These are phyloP conservation scores for Hesperophylax magnus DNA, from an alignment of 1,140 invertebrate genomes.

Conservation along the genomic window DNA sequence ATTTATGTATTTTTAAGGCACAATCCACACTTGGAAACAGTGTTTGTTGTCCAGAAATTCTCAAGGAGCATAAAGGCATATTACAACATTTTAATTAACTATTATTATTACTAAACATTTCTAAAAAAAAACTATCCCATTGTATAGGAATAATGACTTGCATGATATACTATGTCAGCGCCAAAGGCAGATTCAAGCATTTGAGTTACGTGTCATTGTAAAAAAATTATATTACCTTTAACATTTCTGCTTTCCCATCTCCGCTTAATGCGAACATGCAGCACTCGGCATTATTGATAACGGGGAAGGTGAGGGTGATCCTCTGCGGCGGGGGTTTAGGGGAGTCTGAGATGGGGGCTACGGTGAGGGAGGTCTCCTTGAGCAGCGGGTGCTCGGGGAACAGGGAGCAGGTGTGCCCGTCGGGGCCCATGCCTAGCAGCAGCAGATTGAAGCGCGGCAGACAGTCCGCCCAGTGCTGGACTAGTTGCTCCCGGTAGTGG, in stretches of 20 bases:
- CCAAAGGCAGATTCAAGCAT: too few species aligned
- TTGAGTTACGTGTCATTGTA: too few species aligned
- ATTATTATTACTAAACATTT: too few species aligned
- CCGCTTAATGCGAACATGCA: constrained; percentile 91
- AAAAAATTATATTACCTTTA: constrained; percentile 76
- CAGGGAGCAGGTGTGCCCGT: constrained; percentile 98
- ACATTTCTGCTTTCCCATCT: constrained; percentile 87
- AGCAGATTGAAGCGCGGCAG: constrained; percentile 88
- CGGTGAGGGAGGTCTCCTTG: constrained; percentile 78
- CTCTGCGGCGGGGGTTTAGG: constrained; percentile 95
- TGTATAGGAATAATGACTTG: too few species aligned
- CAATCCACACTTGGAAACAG: too few species aligned
- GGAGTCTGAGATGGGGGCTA: constrained; percentile 91
- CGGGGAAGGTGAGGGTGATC: constrained; percentile 93
- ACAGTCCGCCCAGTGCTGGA: constrained; percentile 73
- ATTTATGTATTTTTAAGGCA: too few species aligned
- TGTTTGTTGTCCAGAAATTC: too few species aligned
- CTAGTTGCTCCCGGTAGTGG: constrained; percentile 83
- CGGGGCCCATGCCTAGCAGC: constrained; percentile 95
- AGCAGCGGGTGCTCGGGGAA: constrained; percentile 91
- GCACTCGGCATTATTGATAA: constrained; percentile 89
- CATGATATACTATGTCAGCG: too few species aligned
- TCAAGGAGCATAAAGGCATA: too few species aligned
- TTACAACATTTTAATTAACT: too few species aligned
- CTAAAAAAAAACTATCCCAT: too few species aligned